Conservation (phyloP, 2,113 vertebrate species). For the Prietella phreatophila region DNA sequence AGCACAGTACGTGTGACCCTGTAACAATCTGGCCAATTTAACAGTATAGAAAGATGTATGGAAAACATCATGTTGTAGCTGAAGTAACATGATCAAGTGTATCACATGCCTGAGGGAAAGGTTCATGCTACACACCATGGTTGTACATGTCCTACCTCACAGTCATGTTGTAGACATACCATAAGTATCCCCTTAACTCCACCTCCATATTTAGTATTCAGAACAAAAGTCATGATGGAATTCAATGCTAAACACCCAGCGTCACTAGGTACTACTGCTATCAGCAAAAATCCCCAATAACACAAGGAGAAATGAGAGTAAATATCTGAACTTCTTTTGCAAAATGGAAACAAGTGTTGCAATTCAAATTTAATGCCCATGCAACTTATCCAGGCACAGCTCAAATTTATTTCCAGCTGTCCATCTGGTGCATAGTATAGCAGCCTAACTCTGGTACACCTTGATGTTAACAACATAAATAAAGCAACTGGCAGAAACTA, state of each 20-base stretch:
- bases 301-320: neutral
- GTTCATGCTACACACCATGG: neutral
- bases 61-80: neutral
- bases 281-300: neutral
- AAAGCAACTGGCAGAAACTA: neutral
- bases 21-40: neutral
- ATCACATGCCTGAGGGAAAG: neutral
- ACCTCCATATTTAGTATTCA: neutral
- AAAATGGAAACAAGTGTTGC: neutral
- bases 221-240: neutral
- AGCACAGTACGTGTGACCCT: neutral
- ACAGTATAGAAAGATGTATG: neutral
- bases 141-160: neutral
- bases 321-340: neutral
- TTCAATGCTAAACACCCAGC: neutral
- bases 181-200: neutral
- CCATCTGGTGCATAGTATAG: neutral
- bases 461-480: neutral
- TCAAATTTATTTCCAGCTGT: neutral
- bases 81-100: neutral
- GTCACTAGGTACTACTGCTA: neutral
- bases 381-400: neutral
- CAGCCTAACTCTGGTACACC: neutral
- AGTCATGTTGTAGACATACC: neutral
- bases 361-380: neutral